Evolutionary conservation across 2,888 invertebrate species (phyloP), one percentile per base, ranked within the genome.

Genomic region (Augochlorella aurata): DNA sequence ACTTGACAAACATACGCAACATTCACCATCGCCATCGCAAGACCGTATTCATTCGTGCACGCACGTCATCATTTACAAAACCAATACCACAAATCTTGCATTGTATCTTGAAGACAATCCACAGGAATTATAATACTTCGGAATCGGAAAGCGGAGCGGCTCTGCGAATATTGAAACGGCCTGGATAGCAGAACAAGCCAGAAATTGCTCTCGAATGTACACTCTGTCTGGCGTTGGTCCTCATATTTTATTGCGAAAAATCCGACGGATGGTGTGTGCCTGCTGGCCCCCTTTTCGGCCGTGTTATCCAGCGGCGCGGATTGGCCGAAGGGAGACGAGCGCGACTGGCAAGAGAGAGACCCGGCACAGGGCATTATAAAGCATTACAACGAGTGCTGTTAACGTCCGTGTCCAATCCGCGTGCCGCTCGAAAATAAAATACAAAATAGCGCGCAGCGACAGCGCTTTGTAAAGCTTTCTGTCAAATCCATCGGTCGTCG

Each of bases 341-440:
- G 44, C 68, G 61, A 49, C 38, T 58, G 54, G 49, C n/a, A 67
- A 24, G 49, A 38, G 67, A 69, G 77, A 69, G 80, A 54, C 58
- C 77, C 58, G 69, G 81, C n/a, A 10, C 83, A 72, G 85, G 85
- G 91, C 90, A 92, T 92, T 92, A 92, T 92, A 91, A 92, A 92
- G 92, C 91, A 92, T 92, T 92, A 92, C 91, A 91, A 90, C 90
- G 92, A 91, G 90, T 91, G 92, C 91, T 92, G 92, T 92, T 92
- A 92, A 92, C 92, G 92, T 91, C 91, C 91, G 91, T 92, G 92
- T 92, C 92, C 91, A 92, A 92, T 92, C 89, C 90, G 90, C 89
- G 88, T 85, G 87, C 86, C 88, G 89, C 88, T 87, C 87, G 86
- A 90, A 92, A 92, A 91, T 92, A 92, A 92, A 92, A 91, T 91